Evolutionary conservation across 2,113 vertebrate genomes (phyloP).

Genomic region (Sinocyclocheilus maitianheensis): DNA sequence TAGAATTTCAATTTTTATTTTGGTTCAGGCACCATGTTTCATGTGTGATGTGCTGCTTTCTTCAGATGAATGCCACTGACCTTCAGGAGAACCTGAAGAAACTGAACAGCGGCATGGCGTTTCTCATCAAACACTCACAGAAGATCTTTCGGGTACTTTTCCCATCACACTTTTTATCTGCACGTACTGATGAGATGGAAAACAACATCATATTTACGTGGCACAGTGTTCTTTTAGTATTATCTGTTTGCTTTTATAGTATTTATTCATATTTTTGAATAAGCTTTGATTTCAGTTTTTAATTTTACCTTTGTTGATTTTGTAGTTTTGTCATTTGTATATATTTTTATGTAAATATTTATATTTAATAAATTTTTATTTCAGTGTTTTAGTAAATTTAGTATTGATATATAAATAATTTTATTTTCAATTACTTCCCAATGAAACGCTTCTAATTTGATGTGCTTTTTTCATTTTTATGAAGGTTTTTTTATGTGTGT

Average conservation of each 20-base stretch:
- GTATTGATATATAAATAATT: too few relatives aligned
- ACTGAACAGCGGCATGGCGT: slow-evolving; percentile 89
- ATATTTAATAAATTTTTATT: too few relatives aligned
- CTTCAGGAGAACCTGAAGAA: slow-evolving; percentile 92
- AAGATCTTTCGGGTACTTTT: slow-evolving; percentile 85
- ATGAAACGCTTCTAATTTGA: too few relatives aligned
- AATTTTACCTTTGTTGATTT: too few relatives aligned
- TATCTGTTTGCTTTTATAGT: background rate
- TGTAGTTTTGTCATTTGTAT: too few relatives aligned
- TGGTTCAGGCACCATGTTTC: background rate
- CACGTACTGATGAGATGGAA: background rate
- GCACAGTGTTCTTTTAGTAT: background rate
- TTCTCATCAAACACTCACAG: slow-evolving; percentile 98
- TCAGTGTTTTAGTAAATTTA: too few relatives aligned
- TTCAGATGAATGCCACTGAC: slow-evolving; percentile 88
- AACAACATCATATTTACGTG: background rate
- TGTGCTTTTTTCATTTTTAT: too few relatives aligned
- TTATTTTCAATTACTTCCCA: too few relatives aligned
- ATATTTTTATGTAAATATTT: too few relatives aligned
- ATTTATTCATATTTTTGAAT: background rate
- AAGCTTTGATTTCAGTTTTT: too few relatives aligned
- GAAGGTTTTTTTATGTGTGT: too few relatives aligned
- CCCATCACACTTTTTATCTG: background rate
- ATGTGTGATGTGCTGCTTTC: background rate
- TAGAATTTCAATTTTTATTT: too few relatives aligned